phyloP scores from a whole-genome alignment of 2,113 vertebrate species.

The Dicaeum eximium region DNA sequence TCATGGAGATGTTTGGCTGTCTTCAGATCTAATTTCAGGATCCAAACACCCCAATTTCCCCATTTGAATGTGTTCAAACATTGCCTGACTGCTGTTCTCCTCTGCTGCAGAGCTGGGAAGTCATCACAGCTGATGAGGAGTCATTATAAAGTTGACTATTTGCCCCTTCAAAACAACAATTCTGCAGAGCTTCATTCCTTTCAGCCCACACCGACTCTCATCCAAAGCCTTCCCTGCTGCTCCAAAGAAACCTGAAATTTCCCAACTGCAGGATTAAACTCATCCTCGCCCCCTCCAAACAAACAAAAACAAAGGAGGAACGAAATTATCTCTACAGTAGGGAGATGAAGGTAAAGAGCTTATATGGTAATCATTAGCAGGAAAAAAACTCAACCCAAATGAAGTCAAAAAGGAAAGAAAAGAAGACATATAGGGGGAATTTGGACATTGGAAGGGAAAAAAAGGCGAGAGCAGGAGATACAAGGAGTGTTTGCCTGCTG shows the following conservation, averaged over 20 bases:
- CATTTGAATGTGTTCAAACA: constrained; percentile 23
- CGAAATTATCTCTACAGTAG: not conserved
- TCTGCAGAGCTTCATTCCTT: not conserved
- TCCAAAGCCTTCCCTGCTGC: not conserved
- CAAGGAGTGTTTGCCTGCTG: not conserved
- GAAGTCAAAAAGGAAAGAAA: not conserved
- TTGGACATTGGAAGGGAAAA: not conserved
- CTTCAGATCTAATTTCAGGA: constrained; percentile 8
- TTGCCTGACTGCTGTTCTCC: not conserved
- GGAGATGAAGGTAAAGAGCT: not conserved
- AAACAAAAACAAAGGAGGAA: not conserved
- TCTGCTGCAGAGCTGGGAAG: not conserved
- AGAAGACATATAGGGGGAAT: not conserved
- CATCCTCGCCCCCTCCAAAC: not conserved
- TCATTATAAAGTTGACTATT: constrained; percentile 46
- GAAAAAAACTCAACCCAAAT: not conserved
- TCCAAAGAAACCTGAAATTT: not conserved
- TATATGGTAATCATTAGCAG: not conserved
- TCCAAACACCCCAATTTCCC: constrained; percentile 30
- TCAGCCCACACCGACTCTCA: not conserved
- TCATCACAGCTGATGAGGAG: not conserved
- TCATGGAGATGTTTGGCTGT: not conserved
- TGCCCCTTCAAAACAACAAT: not conserved
- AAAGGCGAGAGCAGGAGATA: not conserved
- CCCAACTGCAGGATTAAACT: not conserved